Evolutionary conservation across 1,140 invertebrate genomes (phyloP).

Genomic region (Teleogryllus occipitalis): DNA sequence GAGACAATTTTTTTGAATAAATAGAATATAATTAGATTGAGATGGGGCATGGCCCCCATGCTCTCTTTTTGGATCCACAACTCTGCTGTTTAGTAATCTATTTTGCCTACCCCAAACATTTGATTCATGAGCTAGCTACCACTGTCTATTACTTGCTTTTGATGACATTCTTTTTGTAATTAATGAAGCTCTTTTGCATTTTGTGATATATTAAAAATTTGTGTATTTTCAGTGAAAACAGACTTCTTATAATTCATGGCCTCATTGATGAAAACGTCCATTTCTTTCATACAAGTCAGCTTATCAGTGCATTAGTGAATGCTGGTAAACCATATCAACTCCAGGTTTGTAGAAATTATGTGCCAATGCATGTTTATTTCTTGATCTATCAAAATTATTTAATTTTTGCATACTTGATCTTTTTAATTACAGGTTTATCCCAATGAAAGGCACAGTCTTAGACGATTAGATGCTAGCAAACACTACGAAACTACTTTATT

Average conservation of each 20-base stretch:
- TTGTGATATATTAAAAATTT: too few species aligned
- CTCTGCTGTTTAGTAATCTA: too few species aligned
- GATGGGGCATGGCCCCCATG: too few species aligned
- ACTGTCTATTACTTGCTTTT: too few species aligned
- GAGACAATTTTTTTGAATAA: too few species aligned
- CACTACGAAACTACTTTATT: conserved; percentile 91
- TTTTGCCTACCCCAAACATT: too few species aligned
- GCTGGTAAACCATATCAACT: conserved; percentile 86
- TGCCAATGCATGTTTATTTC: not conserved
- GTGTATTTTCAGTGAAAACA: conserved; percentile 63
- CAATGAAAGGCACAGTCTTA: conserved; percentile 85
- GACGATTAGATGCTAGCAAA: conserved; percentile 87
- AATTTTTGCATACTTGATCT: too few species aligned
- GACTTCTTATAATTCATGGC: conserved; percentile 94
- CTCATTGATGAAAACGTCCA: conserved; percentile 99
- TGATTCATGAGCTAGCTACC: too few species aligned
- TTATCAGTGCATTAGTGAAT: conserved; percentile 82
- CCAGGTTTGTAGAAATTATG: conserved; percentile 46
- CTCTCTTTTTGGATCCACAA: too few species aligned
- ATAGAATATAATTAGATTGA: too few species aligned
- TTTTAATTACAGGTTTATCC: conserved; percentile 65
- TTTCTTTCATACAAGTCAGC: conserved; percentile 87
- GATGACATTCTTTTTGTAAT: too few species aligned
- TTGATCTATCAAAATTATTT: conserved; percentile 16
- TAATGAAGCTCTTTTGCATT: too few species aligned